A percentile compares a stretch with the other conserved stretches of the same genome.
phyloP scores from a whole-genome alignment of 2,797 vertebrate species.

The Periparus ater region DNA sequence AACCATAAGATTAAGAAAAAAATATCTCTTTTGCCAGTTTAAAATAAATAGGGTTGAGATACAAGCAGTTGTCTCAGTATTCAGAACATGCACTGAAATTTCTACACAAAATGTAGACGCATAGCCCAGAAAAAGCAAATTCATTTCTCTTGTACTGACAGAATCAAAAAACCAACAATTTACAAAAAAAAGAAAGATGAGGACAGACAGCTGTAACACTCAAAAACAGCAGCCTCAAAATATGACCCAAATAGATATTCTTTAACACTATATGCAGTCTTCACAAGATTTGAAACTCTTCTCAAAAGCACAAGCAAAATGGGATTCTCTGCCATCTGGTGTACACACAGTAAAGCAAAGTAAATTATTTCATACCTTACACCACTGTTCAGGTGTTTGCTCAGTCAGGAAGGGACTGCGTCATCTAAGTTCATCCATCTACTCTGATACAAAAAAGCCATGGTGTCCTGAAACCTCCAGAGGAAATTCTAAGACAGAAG shows the following conservation, averaged over 20 bases:
- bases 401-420: accelerated
- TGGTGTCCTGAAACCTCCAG: not conserved
- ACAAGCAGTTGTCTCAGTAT: not conserved
- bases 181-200: not conserved
- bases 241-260: not conserved
- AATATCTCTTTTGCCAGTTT: not conserved
- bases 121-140: not conserved
- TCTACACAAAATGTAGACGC: not conserved
- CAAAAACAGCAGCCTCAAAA: not conserved
- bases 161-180: not conserved
- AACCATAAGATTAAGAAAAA: not conserved
- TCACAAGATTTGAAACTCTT: not conserved
- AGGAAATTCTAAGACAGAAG: not conserved
- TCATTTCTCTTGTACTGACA: not conserved
- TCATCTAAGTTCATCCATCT: not conserved
- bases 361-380: not conserved
- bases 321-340: slow-evolving; percentile 16
- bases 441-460: not conserved
- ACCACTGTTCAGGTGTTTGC: not conserved
- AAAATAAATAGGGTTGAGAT: not conserved
- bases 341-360: not conserved
- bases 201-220: not conserved
- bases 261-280: not conserved
- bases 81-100: not conserved
- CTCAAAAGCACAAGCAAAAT: not conserved